These are phyloP conservation scores for Fissipunctia ypsillon DNA, from an alignment of 2,888 invertebrate genomes.

Conservation along the genomic window DNA sequence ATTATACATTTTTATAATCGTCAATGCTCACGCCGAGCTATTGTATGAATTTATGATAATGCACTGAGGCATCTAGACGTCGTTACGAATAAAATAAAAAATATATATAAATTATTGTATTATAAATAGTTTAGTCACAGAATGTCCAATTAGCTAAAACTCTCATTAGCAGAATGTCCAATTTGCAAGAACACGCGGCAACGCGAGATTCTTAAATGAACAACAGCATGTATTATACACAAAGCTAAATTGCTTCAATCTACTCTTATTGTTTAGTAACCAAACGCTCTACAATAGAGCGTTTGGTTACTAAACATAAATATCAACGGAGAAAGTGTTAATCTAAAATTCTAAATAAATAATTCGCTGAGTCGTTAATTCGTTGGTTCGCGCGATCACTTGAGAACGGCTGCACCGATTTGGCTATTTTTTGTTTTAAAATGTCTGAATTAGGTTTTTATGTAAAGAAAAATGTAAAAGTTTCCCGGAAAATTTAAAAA, in stretches of 20 bases:
- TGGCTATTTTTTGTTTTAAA: too few relatives aligned
- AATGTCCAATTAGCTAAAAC: constrained; percentile 58
- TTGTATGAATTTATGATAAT: constrained; percentile 70
- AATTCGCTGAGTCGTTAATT: too few relatives aligned
- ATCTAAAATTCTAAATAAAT: too few relatives aligned
- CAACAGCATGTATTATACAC: background rate
- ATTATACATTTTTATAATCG: constrained; percentile 69
- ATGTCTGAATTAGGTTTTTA: too few relatives aligned
- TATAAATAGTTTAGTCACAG: constrained; percentile 57
- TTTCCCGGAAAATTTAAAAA: too few relatives aligned
- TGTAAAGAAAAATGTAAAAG: too few relatives aligned
- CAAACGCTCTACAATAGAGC: too few relatives aligned
- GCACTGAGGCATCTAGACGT: constrained; percentile 74
- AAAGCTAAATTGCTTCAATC: too few relatives aligned
- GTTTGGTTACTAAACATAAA: background rate
- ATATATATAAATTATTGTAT: constrained; percentile 76
- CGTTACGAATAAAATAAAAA: constrained; percentile 80
- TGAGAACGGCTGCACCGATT: too few relatives aligned
- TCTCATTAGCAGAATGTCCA: constrained; percentile 25
- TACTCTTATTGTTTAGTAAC: too few relatives aligned
- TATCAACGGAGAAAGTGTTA: constrained; percentile 11
- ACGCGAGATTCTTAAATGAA: background rate
- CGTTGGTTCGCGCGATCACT: too few relatives aligned
- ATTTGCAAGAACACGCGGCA: constrained; percentile 15
- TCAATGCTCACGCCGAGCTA: constrained; percentile 70